Percentiles rank a stretch among this genome's conserved stretches.
phyloP scores from a whole-genome alignment of 2,113 vertebrate species.

The Paramormyrops kingsleyae region DNA sequence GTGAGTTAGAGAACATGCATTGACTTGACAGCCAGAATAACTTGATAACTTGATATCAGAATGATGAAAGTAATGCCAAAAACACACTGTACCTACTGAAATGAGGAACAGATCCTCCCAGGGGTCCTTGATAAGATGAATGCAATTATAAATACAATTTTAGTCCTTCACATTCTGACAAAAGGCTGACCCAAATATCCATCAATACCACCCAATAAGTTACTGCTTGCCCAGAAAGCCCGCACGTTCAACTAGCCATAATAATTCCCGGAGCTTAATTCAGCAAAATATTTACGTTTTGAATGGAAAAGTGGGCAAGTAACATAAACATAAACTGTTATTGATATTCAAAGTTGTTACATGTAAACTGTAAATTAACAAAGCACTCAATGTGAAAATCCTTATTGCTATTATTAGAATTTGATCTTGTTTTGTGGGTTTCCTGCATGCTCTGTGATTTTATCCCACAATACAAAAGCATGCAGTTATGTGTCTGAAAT shows the following conservation, averaged over 20 bases:
- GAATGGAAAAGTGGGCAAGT: not conserved
- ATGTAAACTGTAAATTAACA: not conserved
- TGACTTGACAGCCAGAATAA: not conserved
- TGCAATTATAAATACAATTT: not conserved
- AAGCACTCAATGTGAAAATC: not conserved
- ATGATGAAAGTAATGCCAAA: not conserved
- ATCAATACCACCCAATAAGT: not conserved
- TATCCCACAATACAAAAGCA: not conserved
- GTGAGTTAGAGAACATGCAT: not conserved
- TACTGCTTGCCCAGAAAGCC: not conserved
- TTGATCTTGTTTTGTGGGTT: not conserved
- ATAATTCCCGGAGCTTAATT: not conserved
- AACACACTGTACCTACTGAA: not conserved
- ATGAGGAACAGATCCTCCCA: not conserved
- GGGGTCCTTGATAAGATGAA: not conserved
- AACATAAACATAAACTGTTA: not conserved
- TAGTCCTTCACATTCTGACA: not conserved
- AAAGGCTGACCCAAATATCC: not conserved
- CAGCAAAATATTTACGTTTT: not conserved
- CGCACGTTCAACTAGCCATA: not conserved
- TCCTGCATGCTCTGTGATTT: not conserved
- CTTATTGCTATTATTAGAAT: not conserved
- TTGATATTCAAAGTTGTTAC: not conserved
- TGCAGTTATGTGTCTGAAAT: not conserved
- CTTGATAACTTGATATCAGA: not conserved